Conservation (phyloP, 2,888 invertebrate species). For the Latrodectus hesperus region DNA sequence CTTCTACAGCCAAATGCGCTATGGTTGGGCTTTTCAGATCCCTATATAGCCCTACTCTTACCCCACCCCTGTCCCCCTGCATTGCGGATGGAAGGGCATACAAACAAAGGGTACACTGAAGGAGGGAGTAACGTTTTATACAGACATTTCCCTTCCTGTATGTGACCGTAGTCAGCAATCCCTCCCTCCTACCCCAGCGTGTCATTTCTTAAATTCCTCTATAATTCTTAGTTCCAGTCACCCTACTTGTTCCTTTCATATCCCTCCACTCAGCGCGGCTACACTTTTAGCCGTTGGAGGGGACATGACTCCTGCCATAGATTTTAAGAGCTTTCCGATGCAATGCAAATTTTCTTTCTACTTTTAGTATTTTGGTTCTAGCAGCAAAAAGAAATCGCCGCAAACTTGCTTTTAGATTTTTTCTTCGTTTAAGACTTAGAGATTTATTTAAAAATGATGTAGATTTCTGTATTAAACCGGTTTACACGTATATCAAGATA, state of each 20-base stretch:
- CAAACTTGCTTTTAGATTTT: too few species aligned
- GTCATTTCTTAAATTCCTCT: conserved; percentile 41
- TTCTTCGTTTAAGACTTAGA: too few species aligned
- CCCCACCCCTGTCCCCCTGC: conserved; percentile 20
- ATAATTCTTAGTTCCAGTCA: conserved; percentile 52
- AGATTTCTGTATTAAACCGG: too few species aligned
- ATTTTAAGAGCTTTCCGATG: conserved; percentile 20
- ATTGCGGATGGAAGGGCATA: conserved; percentile 50
- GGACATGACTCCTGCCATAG: conserved; percentile 20
- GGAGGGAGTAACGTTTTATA: conserved; percentile 43
- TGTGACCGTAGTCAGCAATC: conserved; percentile 5
- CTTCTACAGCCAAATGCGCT: conserved; percentile 54
- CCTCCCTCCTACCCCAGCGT: conserved; percentile 6
- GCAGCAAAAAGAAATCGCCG: too few species aligned
- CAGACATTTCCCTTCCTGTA: conserved; percentile 31
- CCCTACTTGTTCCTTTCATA: conserved; percentile 34
- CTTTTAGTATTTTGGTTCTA: too few species aligned
- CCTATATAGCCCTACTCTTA: conserved; percentile 64
- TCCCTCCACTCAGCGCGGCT: not conserved
- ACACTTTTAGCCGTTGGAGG: conserved; percentile 31
- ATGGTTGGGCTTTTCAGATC: conserved; percentile 65
- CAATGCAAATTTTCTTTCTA: too few species aligned
- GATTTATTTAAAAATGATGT: too few species aligned
- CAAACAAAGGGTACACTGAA: conserved; percentile 56
- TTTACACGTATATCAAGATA: too few species aligned